Evolutionary conservation across 2,888 invertebrate species (phyloP), one percentile per base, ranked within the genome.

Genomic region (Dichetophora obliterata): DNA sequence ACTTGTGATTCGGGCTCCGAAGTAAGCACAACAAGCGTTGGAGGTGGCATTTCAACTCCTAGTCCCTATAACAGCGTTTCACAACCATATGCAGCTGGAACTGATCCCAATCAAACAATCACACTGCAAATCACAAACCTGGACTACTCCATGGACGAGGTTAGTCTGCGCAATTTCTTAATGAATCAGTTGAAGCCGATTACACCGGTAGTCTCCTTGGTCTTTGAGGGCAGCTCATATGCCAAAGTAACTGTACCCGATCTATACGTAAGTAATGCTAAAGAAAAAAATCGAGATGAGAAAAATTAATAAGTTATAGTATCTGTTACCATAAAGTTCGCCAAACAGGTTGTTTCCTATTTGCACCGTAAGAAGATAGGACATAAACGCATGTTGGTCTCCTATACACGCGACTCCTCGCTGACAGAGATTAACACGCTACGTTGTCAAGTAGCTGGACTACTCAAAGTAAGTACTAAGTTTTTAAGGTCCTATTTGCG

Each of bases 311-410:
- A n/a, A n/a, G 69, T 22, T 8, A 69, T 61, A n/a, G n/a, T n/a
- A n/a, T n/a, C n/a, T n/a, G n/a, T n/a, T n/a, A n/a, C 19, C 16
- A 69, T 80, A 69, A 68, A 87, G 87, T 89, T 88, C 80, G 93
- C 93, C 11, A 92, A 93, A 83, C 92, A 91, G 81, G 94, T 94
- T 43, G 95, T 96, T 69, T 94, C 95, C 4, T 93, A 94, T 85
- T 90, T 96, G 80, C 95, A 96, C 85, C 92, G 95, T 68, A 93
- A 93, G 82, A 95, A 95, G 90, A 91, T 96, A 82, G 96, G 96
- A 16, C 93, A 93, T 85, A 95, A 95, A 84, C 91, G 95, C 75
- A 94, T 96, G 84, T 90, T 93, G 79, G 95, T 96, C 80, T 93
- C 94, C 1, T 93, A 93, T 84, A 92, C 92, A 27, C 92, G 93